phyloP scores from a whole-genome alignment of 2,797 vertebrate genomes.

The Rhinella marina region DNA sequence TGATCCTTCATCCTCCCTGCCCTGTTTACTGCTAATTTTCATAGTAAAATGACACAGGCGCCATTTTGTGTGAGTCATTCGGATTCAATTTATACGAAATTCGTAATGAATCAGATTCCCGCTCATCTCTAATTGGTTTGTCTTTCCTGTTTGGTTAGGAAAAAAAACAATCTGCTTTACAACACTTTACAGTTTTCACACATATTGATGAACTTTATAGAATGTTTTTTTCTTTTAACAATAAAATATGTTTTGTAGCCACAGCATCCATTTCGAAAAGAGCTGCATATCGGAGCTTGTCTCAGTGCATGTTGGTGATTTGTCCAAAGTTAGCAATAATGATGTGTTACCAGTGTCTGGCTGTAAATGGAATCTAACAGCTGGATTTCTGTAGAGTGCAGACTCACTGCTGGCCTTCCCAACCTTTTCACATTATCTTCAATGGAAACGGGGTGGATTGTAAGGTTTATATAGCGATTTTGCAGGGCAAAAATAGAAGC shows the following conservation, averaged over 20 bases:
- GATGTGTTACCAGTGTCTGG: slow-evolving; percentile 19
- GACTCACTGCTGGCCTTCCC: neutral
- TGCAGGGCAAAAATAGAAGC: neutral
- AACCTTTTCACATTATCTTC: slow-evolving; percentile 27
- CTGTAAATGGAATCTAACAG: slow-evolving; percentile 39
- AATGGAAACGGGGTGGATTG: slow-evolving; percentile 5
- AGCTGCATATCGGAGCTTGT: neutral
- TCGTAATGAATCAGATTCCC: too few species aligned
- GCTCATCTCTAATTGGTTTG: too few species aligned
- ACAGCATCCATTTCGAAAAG: neutral
- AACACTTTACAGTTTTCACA: neutral
- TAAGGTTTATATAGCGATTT: neutral
- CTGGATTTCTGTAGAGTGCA: slow-evolving; percentile 9
- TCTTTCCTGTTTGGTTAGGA: too few species aligned
- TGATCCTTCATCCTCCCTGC: too few species aligned
- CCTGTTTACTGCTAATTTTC: too few species aligned
- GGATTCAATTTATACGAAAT: too few species aligned
- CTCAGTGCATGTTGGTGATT: neutral
- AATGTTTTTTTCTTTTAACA: neutral
- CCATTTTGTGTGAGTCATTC: too few species aligned
- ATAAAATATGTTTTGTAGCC: neutral
- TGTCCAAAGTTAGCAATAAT: slow-evolving; percentile 23
- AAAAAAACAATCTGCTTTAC: neutral
- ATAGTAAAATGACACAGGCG: too few species aligned
- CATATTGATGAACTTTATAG: neutral